These are phyloP conservation scores for Lissonota sp. DNA, from an alignment of 2,888 invertebrate species.

Conservation along the genomic window DNA sequence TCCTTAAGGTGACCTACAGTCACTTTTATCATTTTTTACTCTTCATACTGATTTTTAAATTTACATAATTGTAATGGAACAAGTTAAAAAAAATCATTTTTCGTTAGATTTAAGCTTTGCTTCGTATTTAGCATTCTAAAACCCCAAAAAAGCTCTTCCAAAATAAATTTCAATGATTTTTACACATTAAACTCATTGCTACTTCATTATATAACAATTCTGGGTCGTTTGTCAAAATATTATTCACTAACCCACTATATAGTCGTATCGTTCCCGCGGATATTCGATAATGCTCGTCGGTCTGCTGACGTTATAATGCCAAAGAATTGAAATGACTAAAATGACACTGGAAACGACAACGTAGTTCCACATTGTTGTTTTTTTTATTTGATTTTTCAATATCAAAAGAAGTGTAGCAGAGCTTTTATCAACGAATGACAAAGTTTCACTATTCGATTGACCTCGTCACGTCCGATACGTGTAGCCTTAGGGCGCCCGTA, in stretches of 20 bases:
- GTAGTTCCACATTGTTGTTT: conserved; percentile 77
- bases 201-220: neutral
- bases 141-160: too few relatives aligned
- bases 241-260: conserved; percentile 77
- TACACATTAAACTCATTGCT: neutral
- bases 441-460: conserved; percentile 54
- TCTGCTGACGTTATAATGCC: conserved; percentile 73
- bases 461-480: conserved; percentile 41
- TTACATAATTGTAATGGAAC: too few relatives aligned
- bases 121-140: too few relatives aligned
- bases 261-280: conserved; percentile 78
- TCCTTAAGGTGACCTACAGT: too few relatives aligned
- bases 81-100: too few relatives aligned
- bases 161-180: too few relatives aligned
- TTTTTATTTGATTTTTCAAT: conserved; percentile 1
- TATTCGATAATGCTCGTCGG: conserved; percentile 76
- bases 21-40: too few relatives aligned
- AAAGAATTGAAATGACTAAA: conserved; percentile 75
- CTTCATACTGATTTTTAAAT: too few relatives aligned
- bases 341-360: conserved; percentile 72
- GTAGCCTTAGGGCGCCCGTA: conserved; percentile 58
- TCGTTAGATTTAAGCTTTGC: too few relatives aligned
- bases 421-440: conserved; percentile 19
- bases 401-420: neutral
- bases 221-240: conserved; percentile 3